Percentiles rank a stretch among this genome's conserved stretches.
phyloP scores from a whole-genome alignment of 2,113 vertebrate genomes.

The Proterorhinus semilunaris region DNA sequence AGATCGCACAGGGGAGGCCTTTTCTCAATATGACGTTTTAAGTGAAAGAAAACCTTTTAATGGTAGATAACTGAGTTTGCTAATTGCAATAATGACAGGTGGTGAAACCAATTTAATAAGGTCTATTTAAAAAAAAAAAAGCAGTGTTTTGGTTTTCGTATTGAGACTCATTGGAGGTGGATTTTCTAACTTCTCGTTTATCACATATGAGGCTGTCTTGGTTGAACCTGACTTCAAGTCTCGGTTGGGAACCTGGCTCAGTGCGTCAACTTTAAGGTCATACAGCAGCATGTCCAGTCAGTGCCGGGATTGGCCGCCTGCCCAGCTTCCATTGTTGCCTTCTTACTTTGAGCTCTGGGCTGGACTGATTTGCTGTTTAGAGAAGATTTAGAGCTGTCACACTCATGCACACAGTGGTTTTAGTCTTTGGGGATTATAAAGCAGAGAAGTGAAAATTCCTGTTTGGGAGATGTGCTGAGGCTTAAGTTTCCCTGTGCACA shows the following conservation, averaged over 20 bases:
- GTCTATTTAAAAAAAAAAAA: too few species aligned
- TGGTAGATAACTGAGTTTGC: too few species aligned
- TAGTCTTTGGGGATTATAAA: constrained; percentile 57
- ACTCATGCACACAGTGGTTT: constrained; percentile 48
- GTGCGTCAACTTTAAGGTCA: constrained; percentile 53
- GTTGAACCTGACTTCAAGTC: constrained; percentile 8
- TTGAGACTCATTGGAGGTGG: not conserved
- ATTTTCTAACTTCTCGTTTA: not conserved
- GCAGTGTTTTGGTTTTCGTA: not conserved
- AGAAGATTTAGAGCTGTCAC: constrained; percentile 74
- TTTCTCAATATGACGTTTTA: constrained; percentile 33
- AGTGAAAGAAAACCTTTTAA: constrained; percentile 41
- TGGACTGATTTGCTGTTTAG: constrained; percentile 70
- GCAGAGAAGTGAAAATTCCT: constrained; percentile 75
- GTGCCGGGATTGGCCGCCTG: constrained; percentile 58
- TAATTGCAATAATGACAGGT: too few species aligned
- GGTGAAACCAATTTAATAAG: too few species aligned
- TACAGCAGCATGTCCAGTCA: constrained; percentile 60
- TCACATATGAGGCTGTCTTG: not conserved
- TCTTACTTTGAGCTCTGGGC: constrained; percentile 45
- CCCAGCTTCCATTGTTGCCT: constrained; percentile 52
- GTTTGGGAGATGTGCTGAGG: constrained; percentile 59
- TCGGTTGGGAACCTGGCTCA: constrained; percentile 17
- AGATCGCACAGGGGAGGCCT: constrained; percentile 66
- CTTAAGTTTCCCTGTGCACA: constrained; percentile 69